Base-by-base conservation (phyloP, 1,140 invertebrate species). In the Euwallacea similis region DNA sequence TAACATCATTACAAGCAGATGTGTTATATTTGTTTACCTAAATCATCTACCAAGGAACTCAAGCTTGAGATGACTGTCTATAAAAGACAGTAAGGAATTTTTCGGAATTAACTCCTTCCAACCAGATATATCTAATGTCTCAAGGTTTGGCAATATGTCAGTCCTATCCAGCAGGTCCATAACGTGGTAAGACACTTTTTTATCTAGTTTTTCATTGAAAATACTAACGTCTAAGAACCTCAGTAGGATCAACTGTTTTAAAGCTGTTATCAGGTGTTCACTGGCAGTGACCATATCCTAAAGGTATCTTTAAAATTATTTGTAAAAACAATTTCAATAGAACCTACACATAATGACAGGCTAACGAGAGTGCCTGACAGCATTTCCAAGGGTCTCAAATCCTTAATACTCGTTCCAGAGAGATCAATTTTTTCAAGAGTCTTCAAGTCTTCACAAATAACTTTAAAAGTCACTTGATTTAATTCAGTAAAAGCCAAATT, bases 401-500 rank as follows among this genome's bases (percentile, higher is more conserved):
- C 88, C 73, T 86, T 86, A 15, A 93, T 87, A 72, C 83, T 80
- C 41, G 90, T 92, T 66, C 85, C 85, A 43, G 91, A 92, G 73
- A 93, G 90, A 77, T 93, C 89, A 44, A 93, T 78, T 76, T 81
- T 86, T 78, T 91, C 88, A 58, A 93, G 81, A 67, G 84, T 80
- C 21, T 86, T 88, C 62, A 93, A 83, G 83, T 92, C 88, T 76
- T 90, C 87, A 66, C 88, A 87, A 66, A 92, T 84, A 71, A 91
- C 88, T 75, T 88, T 86, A 65, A 93, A 83, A 7, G 87, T 87
- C 75, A 88, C 86, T 69, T 85, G 86, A 79, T 90, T 90, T 73
- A 93, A 88, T 79, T 92, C 88, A 46, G 90, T 92, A 73, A 87
- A 84, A 69, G 89, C 88, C 0, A 92, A 87, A 82, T 92, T 90